These are phyloP conservation scores for Gadopsis marmoratus DNA, from an alignment of 2,797 vertebrate species.

Conservation along the genomic window DNA sequence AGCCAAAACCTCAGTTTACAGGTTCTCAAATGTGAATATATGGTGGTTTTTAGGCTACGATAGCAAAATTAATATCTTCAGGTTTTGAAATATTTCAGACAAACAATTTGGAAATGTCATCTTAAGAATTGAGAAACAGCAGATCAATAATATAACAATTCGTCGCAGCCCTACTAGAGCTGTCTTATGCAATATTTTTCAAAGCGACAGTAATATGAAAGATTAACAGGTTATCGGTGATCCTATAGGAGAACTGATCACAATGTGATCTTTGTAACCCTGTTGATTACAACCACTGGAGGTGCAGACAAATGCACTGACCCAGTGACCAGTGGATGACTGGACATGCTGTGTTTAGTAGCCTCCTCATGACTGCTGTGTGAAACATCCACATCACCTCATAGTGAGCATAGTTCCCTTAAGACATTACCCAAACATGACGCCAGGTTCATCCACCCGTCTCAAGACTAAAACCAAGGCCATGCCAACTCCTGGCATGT, in stretches of 20 bases:
- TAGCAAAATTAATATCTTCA: not conserved
- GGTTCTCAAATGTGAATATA: not conserved
- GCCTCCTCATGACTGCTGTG: not conserved
- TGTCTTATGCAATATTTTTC: conserved; percentile 1
- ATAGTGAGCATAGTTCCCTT: not conserved
- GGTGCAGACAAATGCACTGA: conserved; percentile 16
- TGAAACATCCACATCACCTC: conserved; percentile 10
- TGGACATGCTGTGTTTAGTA: not conserved
- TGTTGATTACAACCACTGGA: conserved; percentile 4
- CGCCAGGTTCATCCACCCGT: conserved; percentile 7
- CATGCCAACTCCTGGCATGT: not conserved
- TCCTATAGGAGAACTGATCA: not conserved
- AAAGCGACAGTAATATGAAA: not conserved
- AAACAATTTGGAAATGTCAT: not conserved
- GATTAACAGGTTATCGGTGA: not conserved
- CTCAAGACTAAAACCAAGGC: conserved; percentile 3
- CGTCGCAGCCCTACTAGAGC: not conserved
- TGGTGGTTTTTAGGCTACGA: not conserved
- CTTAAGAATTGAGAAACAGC: not conserved
- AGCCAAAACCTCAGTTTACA: too few species aligned
- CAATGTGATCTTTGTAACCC: not conserved
- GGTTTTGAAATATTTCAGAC: not conserved
- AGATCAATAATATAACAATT: not conserved
- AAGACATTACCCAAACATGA: not conserved
- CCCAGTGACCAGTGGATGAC: not conserved